phyloP scores from a whole-genome alignment of 2,888 invertebrate species.

The Andrena dorsata region DNA sequence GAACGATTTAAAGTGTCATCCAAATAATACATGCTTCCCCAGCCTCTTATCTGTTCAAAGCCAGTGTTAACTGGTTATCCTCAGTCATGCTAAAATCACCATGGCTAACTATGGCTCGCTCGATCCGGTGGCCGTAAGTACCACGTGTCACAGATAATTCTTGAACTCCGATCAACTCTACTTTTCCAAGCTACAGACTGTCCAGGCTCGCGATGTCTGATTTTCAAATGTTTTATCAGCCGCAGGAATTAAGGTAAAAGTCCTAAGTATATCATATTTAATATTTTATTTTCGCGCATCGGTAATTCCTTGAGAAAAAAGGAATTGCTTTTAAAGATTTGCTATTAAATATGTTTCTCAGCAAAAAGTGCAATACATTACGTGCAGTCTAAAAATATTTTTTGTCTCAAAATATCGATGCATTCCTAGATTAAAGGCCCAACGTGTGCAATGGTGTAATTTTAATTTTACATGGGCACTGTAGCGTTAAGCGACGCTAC shows the following conservation, averaged over 20 bases:
- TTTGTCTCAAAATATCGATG: no score
- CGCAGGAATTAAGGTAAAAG: constrained; percentile 8
- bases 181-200: background rate
- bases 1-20: background rate
- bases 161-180: constrained; percentile 40
- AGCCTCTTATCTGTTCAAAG: constrained; percentile 31
- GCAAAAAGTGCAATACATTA: no score
- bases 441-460: no score
- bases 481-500: no score
- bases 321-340: no score
- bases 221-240: constrained; percentile 23
- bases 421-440: no score
- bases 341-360: no score
- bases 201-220: background rate
- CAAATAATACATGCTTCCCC: background rate
- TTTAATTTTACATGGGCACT: no score
- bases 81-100: constrained; percentile 26
- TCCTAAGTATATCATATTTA: background rate
- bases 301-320: background rate
- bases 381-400: no score
- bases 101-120: background rate
- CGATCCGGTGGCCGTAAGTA: constrained; percentile 6
- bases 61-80: constrained; percentile 41
- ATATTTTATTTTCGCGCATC: background rate
- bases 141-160: constrained; percentile 53